Evolutionary conservation across 2,113 vertebrate species (phyloP).

Genomic region (Herpailurus yagouaroundi): DNA sequence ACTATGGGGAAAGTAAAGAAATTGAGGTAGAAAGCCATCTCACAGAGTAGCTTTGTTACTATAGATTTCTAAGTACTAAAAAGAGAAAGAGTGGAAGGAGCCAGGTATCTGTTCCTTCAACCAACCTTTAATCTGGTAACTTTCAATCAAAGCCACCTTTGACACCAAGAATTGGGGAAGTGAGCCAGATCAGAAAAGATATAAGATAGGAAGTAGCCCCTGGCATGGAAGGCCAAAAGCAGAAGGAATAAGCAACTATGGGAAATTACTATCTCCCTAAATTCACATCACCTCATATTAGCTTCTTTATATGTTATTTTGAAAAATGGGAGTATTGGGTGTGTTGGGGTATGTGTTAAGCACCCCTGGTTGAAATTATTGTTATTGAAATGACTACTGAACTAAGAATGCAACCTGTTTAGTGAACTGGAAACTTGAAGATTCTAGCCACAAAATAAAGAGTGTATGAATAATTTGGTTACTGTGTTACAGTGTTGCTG

Average conservation of each 20-base stretch:
- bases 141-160: background rate
- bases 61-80: background rate
- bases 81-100: background rate
- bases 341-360: background rate
- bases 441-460: slow-evolving; percentile 16
- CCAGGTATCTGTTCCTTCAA: background rate
- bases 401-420: background rate
- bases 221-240: background rate
- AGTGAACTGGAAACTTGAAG: slow-evolving; percentile 34
- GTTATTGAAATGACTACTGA: background rate
- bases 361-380: background rate
- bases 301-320: slow-evolving; percentile 12
- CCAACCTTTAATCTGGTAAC: background rate
- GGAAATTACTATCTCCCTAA: background rate
- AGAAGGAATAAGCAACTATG: background rate
- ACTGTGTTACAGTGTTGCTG: background rate
- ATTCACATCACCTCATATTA: background rate
- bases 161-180: background rate
- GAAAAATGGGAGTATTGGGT: background rate
- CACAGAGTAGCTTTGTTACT: background rate
- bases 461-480: slow-evolving; percentile 3
- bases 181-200: background rate
- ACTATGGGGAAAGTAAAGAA: background rate
- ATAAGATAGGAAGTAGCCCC: background rate
- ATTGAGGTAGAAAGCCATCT: background rate